phyloP scores from a whole-genome alignment of 2,888 invertebrate species.

The Dasypolia templi region DNA sequence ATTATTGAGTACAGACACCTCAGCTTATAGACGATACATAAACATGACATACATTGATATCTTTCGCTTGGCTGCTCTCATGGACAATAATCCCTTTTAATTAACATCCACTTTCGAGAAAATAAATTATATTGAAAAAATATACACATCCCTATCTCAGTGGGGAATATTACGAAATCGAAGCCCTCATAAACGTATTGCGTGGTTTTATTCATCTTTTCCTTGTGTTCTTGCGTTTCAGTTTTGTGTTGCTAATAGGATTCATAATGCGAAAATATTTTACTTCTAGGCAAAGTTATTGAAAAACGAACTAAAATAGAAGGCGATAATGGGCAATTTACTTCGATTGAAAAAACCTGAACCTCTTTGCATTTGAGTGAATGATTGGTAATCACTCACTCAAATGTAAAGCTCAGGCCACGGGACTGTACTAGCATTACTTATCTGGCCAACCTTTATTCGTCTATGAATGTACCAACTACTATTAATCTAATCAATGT shows the following conservation, averaged over 20 bases:
- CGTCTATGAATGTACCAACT: no score
- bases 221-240: slow-evolving; percentile 35
- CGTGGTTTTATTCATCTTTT: slow-evolving; percentile 36
- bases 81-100: slow-evolving; percentile 33
- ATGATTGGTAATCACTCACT: no score
- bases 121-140: slow-evolving; percentile 54
- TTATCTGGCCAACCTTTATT: no score
- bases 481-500: no score
- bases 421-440: no score
- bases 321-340: neutral
- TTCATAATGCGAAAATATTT: slow-evolving; percentile 1
- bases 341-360: slow-evolving; percentile 2
- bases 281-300: neutral
- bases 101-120: slow-evolving; percentile 40
- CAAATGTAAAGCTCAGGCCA: no score
- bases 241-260: slow-evolving; percentile 6
- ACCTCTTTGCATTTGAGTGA: neutral
- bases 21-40: slow-evolving; percentile 24
- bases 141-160: slow-evolving; percentile 31
- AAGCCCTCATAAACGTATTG: slow-evolving; percentile 41
- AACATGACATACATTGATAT: slow-evolving; percentile 32
- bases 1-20: neutral
- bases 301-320: neutral
- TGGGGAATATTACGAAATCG: slow-evolving; percentile 51
- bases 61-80: slow-evolving; percentile 20